A percentile compares a stretch with the other conserved stretches of the same genome.
Conservation (phyloP, 2,797 vertebrate genomes). For the Eutrigla gurnardus region DNA sequence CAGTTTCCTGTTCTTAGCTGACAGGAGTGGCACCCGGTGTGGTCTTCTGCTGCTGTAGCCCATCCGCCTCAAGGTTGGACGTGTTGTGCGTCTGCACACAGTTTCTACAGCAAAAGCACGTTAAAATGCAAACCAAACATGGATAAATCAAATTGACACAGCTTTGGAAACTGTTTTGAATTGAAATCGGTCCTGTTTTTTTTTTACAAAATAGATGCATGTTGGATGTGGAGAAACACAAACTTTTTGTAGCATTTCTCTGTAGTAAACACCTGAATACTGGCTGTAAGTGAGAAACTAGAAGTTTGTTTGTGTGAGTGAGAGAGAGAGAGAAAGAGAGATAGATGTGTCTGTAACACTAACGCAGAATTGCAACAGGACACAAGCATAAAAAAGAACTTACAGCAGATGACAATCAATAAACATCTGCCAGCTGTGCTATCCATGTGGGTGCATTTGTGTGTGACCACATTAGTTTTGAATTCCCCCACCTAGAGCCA, state of each 20-base stretch:
- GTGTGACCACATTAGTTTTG: constrained; percentile 16
- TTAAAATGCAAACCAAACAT: background rate
- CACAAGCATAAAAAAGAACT: background rate
- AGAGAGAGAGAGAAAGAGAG: background rate
- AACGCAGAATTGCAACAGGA: constrained; percentile 17
- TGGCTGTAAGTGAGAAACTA: background rate
- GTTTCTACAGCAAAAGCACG: background rate
- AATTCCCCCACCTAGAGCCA: constrained; percentile 44
- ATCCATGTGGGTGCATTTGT: background rate
- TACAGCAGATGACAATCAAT: constrained; percentile 5
- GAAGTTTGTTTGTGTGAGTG: background rate
- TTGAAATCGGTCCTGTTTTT: no score
- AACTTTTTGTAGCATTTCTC: background rate
- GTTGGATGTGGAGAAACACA: background rate
- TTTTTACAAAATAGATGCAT: no score
- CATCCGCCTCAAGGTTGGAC: no score
- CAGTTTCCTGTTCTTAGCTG: no score
- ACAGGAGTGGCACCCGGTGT: no score
- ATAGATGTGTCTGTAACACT: background rate
- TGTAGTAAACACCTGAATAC: background rate
- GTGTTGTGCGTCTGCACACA: background rate
- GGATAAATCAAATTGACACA: background rate
- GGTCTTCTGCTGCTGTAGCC: no score
- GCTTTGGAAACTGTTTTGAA: no score
- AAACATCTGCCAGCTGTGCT: constrained; percentile 25